Base-by-base conservation (phyloP, 2,113 vertebrate genomes). In the Equus quagga region DNA sequence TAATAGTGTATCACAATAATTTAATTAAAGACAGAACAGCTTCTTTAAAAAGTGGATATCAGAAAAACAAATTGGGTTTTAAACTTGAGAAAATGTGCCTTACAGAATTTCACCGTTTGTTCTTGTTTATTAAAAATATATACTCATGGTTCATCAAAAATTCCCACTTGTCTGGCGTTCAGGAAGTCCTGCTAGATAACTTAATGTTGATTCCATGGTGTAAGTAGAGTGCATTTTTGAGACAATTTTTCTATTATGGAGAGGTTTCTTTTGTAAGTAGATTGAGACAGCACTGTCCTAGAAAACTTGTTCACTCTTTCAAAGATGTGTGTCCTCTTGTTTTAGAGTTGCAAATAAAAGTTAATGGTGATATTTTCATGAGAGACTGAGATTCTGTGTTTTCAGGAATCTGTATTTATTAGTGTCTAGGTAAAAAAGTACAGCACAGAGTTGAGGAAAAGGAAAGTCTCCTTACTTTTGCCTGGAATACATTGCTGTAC, bases 11-110 rank as follows among this genome's bases (percentile, higher is more conserved):
- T 64, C 44, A 64, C 9, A 86, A 36, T 58, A 31, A 85, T 94
- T 79, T 94, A 31, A 58, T 90, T 67, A 94, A 36, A 85, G 56
- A 80, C 72, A 79, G 46, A 79, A 62, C 23, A 84, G 19, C 54
- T 90, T 94, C 56, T 13, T 70, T 17, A 89, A 67, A 91, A 65
- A 67, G 54, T 11, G 64, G 73, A 79, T 21, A 62, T 67, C 56
- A 85, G 49, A 94, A 82, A 94, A 90, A 49, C 62, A 5, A 15
- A 41, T 85, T 21, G 49, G 64, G 17, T 91, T 91, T 86, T 94
- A 80, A 73, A 80, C 85, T 90, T 81, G 65, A 69, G 60, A 89
- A 83, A 70, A 21, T 51, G 33, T 76, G 23, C 58, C 12, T 80
- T 24, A 31, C 36, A 72, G 44, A 95, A 81, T 46, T 23, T 73